Base-by-base conservation (phyloP, 2,797 vertebrate species). In the Artibeus jamaicensis region DNA sequence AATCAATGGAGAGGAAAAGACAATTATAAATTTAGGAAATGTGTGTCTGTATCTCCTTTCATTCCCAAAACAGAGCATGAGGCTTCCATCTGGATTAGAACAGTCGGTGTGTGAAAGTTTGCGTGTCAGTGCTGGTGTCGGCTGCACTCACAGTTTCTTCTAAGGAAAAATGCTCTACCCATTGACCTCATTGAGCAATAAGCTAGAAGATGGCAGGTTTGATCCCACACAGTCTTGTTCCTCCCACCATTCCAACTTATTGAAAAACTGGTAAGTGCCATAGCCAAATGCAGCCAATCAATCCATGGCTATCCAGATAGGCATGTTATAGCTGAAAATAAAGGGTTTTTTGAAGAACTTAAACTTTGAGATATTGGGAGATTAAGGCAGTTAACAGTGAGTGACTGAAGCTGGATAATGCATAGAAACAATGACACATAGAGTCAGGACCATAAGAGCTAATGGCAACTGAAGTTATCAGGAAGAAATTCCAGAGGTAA, bases 1-100 rank as follows among this genome's bases (percentile, higher is more conserved):
- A 77, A 92, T 85, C 24, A 86, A 79, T 53, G 81, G 67, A 93
- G 81, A 82, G 53, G 32, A 82, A 90, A 90, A 94, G 89, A 42
- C 73, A 95, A 86, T 90, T 78, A 85, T 18, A 90, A 82, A 85
- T 77, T 39, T 22, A 85, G 29, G 18, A 78, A 74, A 46, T n/a
- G 3, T 48, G 46, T 82, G 68, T 78, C 81, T 93, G 5, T 48
- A 8, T 59, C 82, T 86, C 11, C 9, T 94, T 90, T 55, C 22
- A 67, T 57, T 90, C 55, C 19, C 3, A 65, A 91, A 39, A 46
- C 12, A 86, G 48, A 79, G 12, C 37, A 14, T 2, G 9, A 57
- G 48, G 21, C 10, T 88, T 68, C 44, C 37, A 34, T 50, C 6
- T 32, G 70, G 26, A 87, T 92, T 46, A 82, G 26, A 94, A 65